Evolutionary conservation across 2,888 invertebrate genomes (phyloP).

Genomic region (Chaitophorus viminalis): DNA sequence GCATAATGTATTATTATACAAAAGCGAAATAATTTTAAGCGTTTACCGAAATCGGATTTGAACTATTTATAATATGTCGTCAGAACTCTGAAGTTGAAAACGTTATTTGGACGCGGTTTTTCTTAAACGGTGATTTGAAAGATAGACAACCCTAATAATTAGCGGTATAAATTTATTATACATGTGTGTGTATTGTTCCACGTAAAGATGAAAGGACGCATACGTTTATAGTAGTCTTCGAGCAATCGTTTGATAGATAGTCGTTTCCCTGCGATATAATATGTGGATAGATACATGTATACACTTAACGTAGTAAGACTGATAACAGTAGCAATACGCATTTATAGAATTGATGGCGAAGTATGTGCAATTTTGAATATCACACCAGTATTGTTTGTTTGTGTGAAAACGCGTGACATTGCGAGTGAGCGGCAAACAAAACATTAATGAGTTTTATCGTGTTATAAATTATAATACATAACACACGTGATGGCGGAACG

Average conservation of each 20-base stretch:
- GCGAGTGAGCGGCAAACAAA: background rate
- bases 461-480: too few species aligned
- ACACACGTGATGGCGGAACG: too few species aligned
- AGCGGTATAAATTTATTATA: too few species aligned
- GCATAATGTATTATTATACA: too few species aligned
- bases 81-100: background rate
- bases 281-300: too few species aligned
- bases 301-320: background rate
- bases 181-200: too few species aligned
- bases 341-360: background rate
- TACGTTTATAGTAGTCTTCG: background rate
- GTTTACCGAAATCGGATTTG: too few species aligned
- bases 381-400: background rate
- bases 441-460: too few species aligned
- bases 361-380: background rate
- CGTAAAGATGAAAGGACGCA: background rate
- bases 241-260: background rate
- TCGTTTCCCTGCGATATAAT: too few species aligned
- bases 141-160: background rate
- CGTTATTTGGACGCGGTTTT: too few species aligned
- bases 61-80: background rate
- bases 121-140: background rate
- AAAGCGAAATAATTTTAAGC: too few species aligned
- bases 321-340: background rate
- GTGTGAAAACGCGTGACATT: background rate